Evolutionary conservation across 2,888 invertebrate species (phyloP), one percentile per base, ranked within the genome.

Genomic region (Netelia fuscicornis): DNA sequence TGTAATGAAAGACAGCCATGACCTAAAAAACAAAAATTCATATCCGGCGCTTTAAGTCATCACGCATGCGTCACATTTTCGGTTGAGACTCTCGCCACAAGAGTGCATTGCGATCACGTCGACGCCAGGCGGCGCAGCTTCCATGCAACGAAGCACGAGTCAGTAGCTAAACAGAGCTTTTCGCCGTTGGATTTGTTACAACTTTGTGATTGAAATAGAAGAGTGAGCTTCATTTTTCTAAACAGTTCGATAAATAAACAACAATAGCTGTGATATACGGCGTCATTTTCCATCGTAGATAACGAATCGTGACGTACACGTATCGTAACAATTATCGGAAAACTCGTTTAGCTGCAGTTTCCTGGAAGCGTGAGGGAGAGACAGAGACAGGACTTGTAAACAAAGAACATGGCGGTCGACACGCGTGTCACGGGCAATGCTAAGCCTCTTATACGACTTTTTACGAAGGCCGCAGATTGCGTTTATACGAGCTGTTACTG

Each of bases 401-500:
- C 89, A 90, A 88, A 92, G 86, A 86, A 80, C 17, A 94, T 94
- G 93, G 93, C 93, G 78, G 91, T 88, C 84, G 92, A 93, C 83
- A 89, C 92, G 87, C 92, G 92, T 86, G 91, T 90, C 81, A 89
- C 90, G 78, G 92, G 92, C 75, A 89, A 93, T 86, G 89, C 91
- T 44, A 93, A 93, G 86, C 93, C 93, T 67, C 87, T 94, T 87
- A 91, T 93, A 86, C 95, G 95, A 85, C 93, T 97, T 89, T 97
- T 97, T 94, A 95, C 96, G 71, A 97, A 97, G 95, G 96, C 96
- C 91, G 94, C 96, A 80, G 97, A 97, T 89, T 97, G 97, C 94
- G 96, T 97, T 90, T 97, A 98, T 94, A 97, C 97, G 89, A 97
- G 97, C 91, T 97, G 97, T 94, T 98, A 97, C 94, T 98, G 98